Base-by-base conservation (phyloP, 2,888 invertebrate genomes). In the Sabatieria punctata region DNA sequence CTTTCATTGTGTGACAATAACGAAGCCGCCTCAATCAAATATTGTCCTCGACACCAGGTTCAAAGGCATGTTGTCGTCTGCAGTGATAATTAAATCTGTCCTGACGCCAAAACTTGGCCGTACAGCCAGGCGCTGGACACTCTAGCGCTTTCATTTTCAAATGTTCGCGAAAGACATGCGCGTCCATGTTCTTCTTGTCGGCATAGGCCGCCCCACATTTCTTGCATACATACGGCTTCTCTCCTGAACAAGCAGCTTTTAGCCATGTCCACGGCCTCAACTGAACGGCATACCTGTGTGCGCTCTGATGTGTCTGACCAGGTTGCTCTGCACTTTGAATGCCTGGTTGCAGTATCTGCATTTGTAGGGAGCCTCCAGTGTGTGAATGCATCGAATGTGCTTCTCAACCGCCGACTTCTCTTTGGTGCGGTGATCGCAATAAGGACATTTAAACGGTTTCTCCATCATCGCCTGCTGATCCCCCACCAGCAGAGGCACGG, bases 141-240 rank as follows among this genome's bases (percentile, higher is more conserved):
- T 39, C 39, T 36, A 56, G 43, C 39, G 47, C 54, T 19, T 51
- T 48, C 46, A 52, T 50, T 45, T 55, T 55, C 43, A 57, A 47
- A 47, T 57, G 57, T 40, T 54, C 52, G 15, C 57, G 50, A 49
- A 50, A 58, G 8, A 58, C 51, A 50, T 59, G 59, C 11, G 56
- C 55, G 47, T 60, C 59, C 55, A 58, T 58, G 49, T 60, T 58
- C 51, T 59, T 59, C 51, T 59, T 59, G 51, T 60, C 59, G 13
- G 57, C 59, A 46, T 59, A 59, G 22, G 49, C 48, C 25, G 46
- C 41, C 8, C 55, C 57, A 48, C 59, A 59, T 43, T 58, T 55
- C 33, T 57, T 54, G 47, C 59, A 59, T 19, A 48, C 50, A 49
- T 59, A 59, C 26, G 59, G 59, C 46, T 60, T 60, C 40, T 55